Base-by-base conservation (phyloP, 1,140 invertebrate species). In the Caenorhabditis elegans region DNA sequence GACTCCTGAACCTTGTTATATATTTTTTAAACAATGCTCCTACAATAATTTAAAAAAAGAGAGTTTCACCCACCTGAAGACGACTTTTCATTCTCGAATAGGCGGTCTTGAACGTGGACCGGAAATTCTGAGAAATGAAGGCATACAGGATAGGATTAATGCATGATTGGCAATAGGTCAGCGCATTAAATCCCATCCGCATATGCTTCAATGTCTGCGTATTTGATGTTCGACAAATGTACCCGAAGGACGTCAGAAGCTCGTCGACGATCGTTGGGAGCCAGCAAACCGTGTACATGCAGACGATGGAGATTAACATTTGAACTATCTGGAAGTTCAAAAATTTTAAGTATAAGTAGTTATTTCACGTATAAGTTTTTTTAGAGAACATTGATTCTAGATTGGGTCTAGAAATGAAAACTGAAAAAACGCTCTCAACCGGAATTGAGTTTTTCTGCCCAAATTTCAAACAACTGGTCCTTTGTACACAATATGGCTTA, bases 71-170 rank as follows among this genome's bases (percentile, higher is more conserved):
- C 13, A 84, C 84, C 83, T 85, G 84, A 15, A 85, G 31, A 1
- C 82, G 78, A 43, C 76, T 53, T 22, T 82, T 80, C 84, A 85
- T 85, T 51, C 83, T 76, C 2, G 83, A 82, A 53, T 84, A 85
- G 0, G 91, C 91, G 85, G 87, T 90, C 28, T 90, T 88, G 86
- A 93, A 93, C 36, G 93, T 93, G 83, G 93, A 65, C n/a, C 94
- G 90, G 90, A 94, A 94, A 90, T 93, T 94, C 86, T 93, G 93
- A 3, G 94, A 94, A 93, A 94, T 94, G 89, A 94, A 94, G 28
- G 93, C 94, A 88, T 94, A 94, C 10, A 94, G 92, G 51, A 94
- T 92, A 10, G 94, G 94, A 90, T 94, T 94, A 80, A 94, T 92
- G 86, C 93, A 94, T 88, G 93, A 93, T 89, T 94, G 93, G 79